phyloP scores from a whole-genome alignment of 2,888 invertebrate species.

The Caenorhabditis drosophilae region DNA sequence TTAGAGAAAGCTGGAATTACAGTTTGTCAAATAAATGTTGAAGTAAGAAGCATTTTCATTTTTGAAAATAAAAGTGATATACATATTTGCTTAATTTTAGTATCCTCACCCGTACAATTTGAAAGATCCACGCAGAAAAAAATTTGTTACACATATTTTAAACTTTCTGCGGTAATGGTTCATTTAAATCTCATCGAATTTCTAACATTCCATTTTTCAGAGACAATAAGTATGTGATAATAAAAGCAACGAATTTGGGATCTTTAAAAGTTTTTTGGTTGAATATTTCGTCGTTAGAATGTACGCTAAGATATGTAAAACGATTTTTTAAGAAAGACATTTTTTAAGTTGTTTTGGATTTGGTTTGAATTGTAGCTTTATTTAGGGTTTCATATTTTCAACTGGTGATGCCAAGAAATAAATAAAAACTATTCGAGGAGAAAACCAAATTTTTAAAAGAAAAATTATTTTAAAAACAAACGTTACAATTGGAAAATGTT shows the following conservation, averaged over 20 bases:
- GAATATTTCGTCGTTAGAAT: constrained; percentile 29
- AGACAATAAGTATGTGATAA: constrained; percentile 22
- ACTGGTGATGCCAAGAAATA: too few relatives aligned
- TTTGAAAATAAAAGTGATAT: too few relatives aligned
- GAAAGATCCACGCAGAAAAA: constrained; percentile 18
- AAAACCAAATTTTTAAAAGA: too few relatives aligned
- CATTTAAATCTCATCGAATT: neutral
- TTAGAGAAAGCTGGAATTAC: constrained; percentile 25
- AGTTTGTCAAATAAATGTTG: constrained; percentile 33
- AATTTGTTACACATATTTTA: constrained; percentile 6
- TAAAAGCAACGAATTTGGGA: constrained; percentile 16
- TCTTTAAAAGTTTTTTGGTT: constrained; percentile 23
- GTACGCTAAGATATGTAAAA: constrained; percentile 24
- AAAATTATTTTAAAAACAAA: too few relatives aligned
- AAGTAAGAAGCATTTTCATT: constrained; percentile 7
- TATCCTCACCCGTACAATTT: constrained; percentile 18
- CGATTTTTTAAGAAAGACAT: too few relatives aligned
- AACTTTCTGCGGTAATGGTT: neutral
- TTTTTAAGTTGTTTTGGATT: too few relatives aligned
- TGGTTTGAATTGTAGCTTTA: too few relatives aligned
- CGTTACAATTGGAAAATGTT: too few relatives aligned
- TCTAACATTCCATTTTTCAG: constrained; percentile 27
- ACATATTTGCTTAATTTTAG: constrained; percentile 9
- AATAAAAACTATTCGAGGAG: too few relatives aligned
- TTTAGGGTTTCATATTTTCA: too few relatives aligned